Base-by-base conservation (phyloP, 2,888 invertebrate genomes). In the Lochmaea crataegi region DNA sequence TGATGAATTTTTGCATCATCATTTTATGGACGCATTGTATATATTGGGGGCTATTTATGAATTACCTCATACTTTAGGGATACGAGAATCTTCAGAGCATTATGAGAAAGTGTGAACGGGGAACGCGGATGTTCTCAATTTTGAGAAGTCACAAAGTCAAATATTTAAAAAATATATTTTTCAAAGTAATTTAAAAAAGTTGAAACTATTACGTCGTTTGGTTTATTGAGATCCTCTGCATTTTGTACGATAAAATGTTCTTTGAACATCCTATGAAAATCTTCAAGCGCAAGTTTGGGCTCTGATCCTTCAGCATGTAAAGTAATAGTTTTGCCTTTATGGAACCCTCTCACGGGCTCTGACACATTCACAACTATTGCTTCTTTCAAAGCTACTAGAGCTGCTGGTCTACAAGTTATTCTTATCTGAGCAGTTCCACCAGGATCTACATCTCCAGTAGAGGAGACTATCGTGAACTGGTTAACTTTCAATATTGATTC, bases 201-300 rank as follows among this genome's bases (percentile, higher is more conserved):
- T 18, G 6, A 22, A 16, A 22, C 18, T 53, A 22, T 69, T 77
- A 87, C 87, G 81, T 87, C 82, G 68, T 89, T 88, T 1, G 87
- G 88, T 56, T 87, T 86, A 80, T 87, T 85, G 76, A 90, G 90
- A 74, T 91, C 89, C 0, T 86, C 80, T 63, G 90, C 79, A 70
- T 85, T 86, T 79, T 90, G 88, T 0, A 91, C 89, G 72, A 92
- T 87, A 22, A 89, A 87, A 79, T 90, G 90, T 82, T 91, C 90
- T 73, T 88, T 87, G 81, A 92, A 92, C 0, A 92, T 90, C 2
- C 87, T 88, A 68, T 89, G 87, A 26, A 89, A 82, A 81, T 91
- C 89, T 82, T 88, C 86, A 71, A 91, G 89, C 81, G 91, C 89
- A 69, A 92, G 81, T 10, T 84, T 85, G 0, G 92, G 91, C 80